Evolutionary conservation across 53 echinoderm and acorn worm genomes (phyloP).

Genomic region (Stichopus horrens): DNA sequence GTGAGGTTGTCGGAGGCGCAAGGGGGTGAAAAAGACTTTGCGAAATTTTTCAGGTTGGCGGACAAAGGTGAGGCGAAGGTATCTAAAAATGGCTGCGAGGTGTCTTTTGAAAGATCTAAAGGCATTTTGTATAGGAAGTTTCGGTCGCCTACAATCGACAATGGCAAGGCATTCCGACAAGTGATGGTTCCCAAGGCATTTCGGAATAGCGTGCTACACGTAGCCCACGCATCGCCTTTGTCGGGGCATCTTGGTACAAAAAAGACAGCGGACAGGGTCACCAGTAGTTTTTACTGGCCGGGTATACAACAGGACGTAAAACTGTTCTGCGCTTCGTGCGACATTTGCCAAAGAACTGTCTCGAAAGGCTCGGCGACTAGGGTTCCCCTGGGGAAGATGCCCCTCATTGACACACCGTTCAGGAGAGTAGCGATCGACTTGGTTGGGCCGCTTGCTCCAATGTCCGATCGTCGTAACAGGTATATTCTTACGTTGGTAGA

Average conservation of each 20-base stretch:
- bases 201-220: neutral
- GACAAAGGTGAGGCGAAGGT: neutral
- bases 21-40: neutral
- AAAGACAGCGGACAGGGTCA: neutral
- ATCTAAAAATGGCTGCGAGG: neutral
- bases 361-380: slow-evolving; percentile 25
- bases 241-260: neutral
- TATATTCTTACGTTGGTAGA: slow-evolving; percentile 63
- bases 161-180: neutral
- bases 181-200: neutral
- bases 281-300: slow-evolving; percentile 20
- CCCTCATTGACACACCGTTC: slow-evolving; percentile 54
- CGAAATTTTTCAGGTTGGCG: neutral
- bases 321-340: slow-evolving; percentile 35
- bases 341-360: slow-evolving; percentile 41
- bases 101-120: neutral
- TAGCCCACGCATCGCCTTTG: neutral
- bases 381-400: slow-evolving; percentile 54
- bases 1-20: neutral
- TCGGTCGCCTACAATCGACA: neutral
- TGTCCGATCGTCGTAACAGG: slow-evolving; percentile 47
- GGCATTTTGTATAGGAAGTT: neutral
- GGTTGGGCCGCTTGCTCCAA: slow-evolving; percentile 50
- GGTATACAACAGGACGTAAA: neutral
- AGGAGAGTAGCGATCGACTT: slow-evolving; percentile 50